These are phyloP conservation scores for Drosophila bipectinata DNA, from an alignment of 1,140 invertebrate genomes.

Conservation along the genomic window DNA sequence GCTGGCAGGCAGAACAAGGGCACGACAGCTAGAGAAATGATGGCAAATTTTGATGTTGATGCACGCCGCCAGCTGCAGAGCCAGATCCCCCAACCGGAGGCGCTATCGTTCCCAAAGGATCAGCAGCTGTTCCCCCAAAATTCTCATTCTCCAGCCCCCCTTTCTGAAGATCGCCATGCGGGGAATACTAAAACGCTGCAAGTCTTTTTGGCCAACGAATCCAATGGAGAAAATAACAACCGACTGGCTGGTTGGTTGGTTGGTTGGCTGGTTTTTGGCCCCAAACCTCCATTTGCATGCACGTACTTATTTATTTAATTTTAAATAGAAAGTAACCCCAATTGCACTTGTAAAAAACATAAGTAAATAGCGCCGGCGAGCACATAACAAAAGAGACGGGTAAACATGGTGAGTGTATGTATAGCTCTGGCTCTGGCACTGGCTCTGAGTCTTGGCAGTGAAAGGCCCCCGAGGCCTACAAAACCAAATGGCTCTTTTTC, in stretches of 20 bases:
- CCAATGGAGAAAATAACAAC: constrained; percentile 1
- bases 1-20: constrained; percentile 48
- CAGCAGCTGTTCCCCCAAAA: too few species aligned
- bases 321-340: constrained; percentile 79
- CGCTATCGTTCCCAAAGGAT: too few species aligned
- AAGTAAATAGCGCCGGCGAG: constrained; percentile 62
- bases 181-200: neutral
- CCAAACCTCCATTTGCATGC: constrained; percentile 60
- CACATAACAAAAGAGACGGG: constrained; percentile 32
- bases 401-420: neutral
- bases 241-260: constrained; percentile 19
- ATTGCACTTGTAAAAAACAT: constrained; percentile 77
- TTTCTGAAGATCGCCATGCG: neutral
- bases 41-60: constrained; percentile 79
- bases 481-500: neutral
- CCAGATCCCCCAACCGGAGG: too few species aligned
- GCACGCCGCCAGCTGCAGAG: constrained; percentile 63
- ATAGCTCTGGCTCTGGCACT: neutral
- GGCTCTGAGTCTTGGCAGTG: constrained; percentile 14
- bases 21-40: constrained; percentile 65
- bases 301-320: constrained; percentile 69
- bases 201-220: neutral
- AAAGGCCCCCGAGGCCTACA: constrained; percentile 29
- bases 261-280: constrained; percentile 10
- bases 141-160: too few species aligned